Evolutionary conservation across 2,888 invertebrate species (phyloP).

Genomic region (Suillia variegata): DNA sequence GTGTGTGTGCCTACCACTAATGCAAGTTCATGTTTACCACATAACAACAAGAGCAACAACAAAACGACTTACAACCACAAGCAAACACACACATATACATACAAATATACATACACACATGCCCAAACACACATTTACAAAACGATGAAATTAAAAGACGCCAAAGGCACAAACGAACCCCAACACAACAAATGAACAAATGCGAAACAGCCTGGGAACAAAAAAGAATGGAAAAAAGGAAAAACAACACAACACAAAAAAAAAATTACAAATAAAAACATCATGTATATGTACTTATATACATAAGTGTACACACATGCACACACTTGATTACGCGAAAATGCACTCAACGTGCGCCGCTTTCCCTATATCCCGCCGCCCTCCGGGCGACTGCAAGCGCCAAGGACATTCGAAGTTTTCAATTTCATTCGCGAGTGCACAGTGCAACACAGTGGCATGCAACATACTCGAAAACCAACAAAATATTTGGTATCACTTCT

Average conservation of each 20-base stretch:
- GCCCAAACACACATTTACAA: background rate
- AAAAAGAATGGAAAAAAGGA: background rate
- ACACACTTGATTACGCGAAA: background rate
- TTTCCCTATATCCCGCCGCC: background rate
- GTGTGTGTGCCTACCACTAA: too few relatives aligned
- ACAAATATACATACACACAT: background rate
- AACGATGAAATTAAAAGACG: background rate
- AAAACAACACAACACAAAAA: background rate
- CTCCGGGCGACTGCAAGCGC: background rate
- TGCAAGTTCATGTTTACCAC: background rate
- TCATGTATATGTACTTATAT: too few relatives aligned
- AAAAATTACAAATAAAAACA: background rate
- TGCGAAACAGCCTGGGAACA: background rate
- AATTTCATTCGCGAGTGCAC: background rate
- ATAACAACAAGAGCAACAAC: background rate
- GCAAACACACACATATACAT: background rate
- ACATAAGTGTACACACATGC: too few relatives aligned
- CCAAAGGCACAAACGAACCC: background rate
- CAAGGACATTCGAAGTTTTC: conserved; percentile 1
- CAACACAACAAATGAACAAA: background rate
- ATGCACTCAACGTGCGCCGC: background rate
- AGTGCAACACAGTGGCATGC: too few relatives aligned
- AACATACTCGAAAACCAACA: too few relatives aligned
- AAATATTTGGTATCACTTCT: too few relatives aligned
- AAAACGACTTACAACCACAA: background rate